Conservation (phyloP, 2,113 vertebrate genomes). For the Tinamus guttatus region DNA sequence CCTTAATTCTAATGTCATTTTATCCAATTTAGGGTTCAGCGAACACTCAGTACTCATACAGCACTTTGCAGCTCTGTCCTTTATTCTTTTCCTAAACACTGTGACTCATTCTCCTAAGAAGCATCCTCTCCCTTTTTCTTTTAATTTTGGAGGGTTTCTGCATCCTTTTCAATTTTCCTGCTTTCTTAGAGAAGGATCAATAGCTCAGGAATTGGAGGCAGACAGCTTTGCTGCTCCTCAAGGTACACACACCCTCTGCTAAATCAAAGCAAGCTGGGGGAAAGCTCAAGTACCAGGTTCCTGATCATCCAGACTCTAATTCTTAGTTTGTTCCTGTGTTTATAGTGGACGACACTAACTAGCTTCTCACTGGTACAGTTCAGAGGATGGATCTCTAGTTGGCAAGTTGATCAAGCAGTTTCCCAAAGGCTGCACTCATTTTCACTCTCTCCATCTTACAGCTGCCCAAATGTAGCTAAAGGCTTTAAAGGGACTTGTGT, state of each 20-base stretch:
- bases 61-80: background rate
- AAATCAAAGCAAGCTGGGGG: background rate
- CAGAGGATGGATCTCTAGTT: background rate
- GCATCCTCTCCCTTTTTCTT: background rate
- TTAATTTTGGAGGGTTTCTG: background rate
- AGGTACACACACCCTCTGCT: background rate
- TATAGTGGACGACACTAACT: background rate
- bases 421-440: fast-evolving
- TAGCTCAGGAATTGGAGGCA: background rate
- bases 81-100: background rate
- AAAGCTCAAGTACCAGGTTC: background rate
- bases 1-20: background rate
- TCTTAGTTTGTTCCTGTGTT: background rate
- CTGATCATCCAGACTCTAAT: background rate
- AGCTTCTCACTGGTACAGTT: fast-evolving
- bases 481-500: background rate
- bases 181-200: background rate
- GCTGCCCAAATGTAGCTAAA: background rate
- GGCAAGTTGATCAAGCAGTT: fast-evolving
- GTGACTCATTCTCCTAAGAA: background rate
- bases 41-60: background rate
- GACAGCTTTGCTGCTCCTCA: fast-evolving
- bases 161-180: background rate
- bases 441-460: background rate
- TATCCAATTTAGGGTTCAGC: background rate